Percentiles rank a stretch among this genome's conserved stretches.
Evolutionary conservation across 2,113 vertebrate genomes (phyloP).

Genomic region (Gambusia affinis): DNA sequence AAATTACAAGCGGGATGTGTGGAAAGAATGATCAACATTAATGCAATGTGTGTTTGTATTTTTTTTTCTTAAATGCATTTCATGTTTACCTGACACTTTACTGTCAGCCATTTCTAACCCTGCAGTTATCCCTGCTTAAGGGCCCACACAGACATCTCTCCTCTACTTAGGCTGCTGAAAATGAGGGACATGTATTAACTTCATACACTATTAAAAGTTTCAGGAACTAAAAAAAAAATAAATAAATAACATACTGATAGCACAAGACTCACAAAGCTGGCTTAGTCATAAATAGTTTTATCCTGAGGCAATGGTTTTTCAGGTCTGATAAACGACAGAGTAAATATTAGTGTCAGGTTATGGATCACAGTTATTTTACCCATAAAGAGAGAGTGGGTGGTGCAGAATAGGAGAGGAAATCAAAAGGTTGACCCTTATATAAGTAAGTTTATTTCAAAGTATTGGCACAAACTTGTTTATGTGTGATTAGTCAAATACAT

Average conservation of each 20-base stretch:
- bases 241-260: not conserved
- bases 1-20: not conserved
- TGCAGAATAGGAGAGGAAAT: not conserved
- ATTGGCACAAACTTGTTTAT: not conserved
- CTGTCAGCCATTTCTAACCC: not conserved
- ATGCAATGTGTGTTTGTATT: not conserved
- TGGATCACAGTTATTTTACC: not conserved
- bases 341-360: not conserved
- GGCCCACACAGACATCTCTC: not conserved
- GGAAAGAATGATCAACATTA: not conserved
- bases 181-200: slow-evolving; percentile 1
- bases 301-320: not conserved
- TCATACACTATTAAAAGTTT: not conserved
- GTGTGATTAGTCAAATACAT: too few relatives aligned
- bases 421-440: not conserved
- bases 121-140: slow-evolving; percentile 2
- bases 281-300: not conserved
- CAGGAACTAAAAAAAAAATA: not conserved
- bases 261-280: not conserved
- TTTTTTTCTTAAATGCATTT: not conserved
- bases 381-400: not conserved
- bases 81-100: not conserved
- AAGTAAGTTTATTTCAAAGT: not conserved
- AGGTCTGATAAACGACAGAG: not conserved
- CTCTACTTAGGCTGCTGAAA: slow-evolving; percentile 11